A percentile compares a stretch with the other conserved stretches of the same genome.
Conservation (phyloP, 2,113 vertebrate genomes). For the Tyto alba region DNA sequence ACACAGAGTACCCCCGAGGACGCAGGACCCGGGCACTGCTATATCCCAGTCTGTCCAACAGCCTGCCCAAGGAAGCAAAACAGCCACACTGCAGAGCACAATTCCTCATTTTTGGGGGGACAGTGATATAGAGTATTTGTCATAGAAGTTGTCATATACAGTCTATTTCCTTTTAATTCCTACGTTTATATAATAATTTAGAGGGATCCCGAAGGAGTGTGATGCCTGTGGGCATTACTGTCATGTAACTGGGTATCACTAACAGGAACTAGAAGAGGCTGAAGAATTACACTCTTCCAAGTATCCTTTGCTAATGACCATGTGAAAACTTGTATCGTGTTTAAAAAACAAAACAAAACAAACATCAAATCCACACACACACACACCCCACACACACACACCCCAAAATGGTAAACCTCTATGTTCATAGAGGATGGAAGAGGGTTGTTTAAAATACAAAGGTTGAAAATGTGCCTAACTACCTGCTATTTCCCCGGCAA, state of each 20-base stretch:
- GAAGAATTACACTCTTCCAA: not conserved
- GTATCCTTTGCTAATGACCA: not conserved
- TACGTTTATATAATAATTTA: not conserved
- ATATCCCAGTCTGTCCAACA: not conserved
- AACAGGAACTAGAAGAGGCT: not conserved
- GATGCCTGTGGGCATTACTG: not conserved
- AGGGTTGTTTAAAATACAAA: not conserved
- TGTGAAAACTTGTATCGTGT: not conserved
- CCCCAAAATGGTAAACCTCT: not conserved
- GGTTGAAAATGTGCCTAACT: not conserved
- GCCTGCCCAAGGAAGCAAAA: not conserved
- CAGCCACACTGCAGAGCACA: not conserved
- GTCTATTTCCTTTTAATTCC: not conserved
- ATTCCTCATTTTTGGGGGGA: not conserved
- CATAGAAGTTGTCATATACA: not conserved
- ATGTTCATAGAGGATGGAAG: not conserved
- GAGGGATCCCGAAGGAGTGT: rapidly evolving
- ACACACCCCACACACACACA: too few relatives aligned
- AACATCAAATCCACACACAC: too few relatives aligned
- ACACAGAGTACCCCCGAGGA: not conserved
- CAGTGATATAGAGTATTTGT: not conserved
- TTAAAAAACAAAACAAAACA: not conserved
- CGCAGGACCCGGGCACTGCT: not conserved
- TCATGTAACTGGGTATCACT: not conserved
- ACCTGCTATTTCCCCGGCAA: not conserved